A percentile compares a stretch with the other conserved stretches of the same genome.
phyloP scores from a whole-genome alignment of 2,113 vertebrate genomes.

The Hiodon alosoides region DNA sequence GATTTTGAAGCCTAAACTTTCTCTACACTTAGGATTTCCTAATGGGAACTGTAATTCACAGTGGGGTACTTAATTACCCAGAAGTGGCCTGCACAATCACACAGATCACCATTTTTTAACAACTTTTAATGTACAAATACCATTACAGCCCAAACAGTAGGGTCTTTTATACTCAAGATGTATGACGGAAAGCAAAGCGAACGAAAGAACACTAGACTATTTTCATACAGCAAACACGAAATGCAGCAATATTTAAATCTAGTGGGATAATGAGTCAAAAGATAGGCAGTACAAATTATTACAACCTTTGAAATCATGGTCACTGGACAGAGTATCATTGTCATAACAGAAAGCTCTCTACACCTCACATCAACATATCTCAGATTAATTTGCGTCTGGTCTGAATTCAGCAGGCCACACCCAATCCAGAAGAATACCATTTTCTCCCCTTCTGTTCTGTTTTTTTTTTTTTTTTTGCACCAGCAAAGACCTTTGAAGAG shows the following conservation, averaged over 20 bases:
- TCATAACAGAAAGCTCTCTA: not conserved
- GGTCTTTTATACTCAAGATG: not conserved
- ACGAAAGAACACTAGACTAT: not conserved
- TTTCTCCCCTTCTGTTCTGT: constrained; percentile 5
- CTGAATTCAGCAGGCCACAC: not conserved
- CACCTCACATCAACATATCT: not conserved
- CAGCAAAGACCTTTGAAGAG: constrained; percentile 8
- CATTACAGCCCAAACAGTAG: not conserved
- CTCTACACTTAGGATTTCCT: not conserved
- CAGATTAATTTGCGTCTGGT: not conserved
- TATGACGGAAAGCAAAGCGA: not conserved
- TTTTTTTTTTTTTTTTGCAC: not conserved
- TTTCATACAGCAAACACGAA: not conserved
- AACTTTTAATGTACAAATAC: not conserved
- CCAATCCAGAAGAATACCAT: not conserved
- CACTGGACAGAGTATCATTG: not conserved
- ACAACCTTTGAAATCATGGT: not conserved
- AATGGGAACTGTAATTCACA: not conserved
- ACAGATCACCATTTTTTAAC: not conserved
- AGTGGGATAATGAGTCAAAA: not conserved
- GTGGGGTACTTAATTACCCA: not conserved
- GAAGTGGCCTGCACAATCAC: not conserved
- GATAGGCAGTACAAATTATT: not conserved
- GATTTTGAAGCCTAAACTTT: no score
- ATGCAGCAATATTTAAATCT: not conserved